Base-by-base conservation (phyloP, 2,113 vertebrate species). In the Gavia stellata region DNA sequence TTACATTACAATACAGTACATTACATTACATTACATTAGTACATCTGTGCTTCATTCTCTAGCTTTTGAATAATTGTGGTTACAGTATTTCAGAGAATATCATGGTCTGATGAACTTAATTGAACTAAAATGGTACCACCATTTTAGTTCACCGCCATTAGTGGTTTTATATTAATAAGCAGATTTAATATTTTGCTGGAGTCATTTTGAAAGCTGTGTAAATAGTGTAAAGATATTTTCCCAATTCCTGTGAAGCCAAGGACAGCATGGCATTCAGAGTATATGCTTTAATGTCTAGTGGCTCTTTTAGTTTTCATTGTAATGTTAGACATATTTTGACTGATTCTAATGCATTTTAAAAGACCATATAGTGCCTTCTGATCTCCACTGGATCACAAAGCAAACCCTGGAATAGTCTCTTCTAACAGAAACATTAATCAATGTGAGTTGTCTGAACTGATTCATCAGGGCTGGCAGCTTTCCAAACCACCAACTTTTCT, bases 341-440 rank as follows among this genome's bases (percentile, higher is more conserved):
- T 59, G 45, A 81, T 83, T 9, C 31, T 66, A 45, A 55, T 31
- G 17, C 36, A 38, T 81, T 94, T 92, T 82, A 90, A 77, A 92
- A 89, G 82, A 81, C 12, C 23, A 9, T 70, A 65, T 19, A 90
- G 10, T 59, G 23, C 75, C 25, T 95, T 95, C 49, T 96, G 81
- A 91, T 95, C 66, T 92, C 70, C 53, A 49, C 44, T 89, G 86
- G 86, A 75, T 94, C 45, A 62, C 53, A 95, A 80, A 92, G 40
- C 5, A 92, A 82, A 87, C 12, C 23, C 58, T 81, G 62, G 31
- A 84, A 70, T 8, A 61, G 25, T n/a, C 24, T 89, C 28, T 81
- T 91, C 53, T 91, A 55, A 38, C 50, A 91, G 40, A 87, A 94
- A 79, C 34, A 33, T 89, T 87, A 92, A 91, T 94, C 86, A 82